Conservation (phyloP, 2,888 invertebrate genomes). For the Netelia inedita region DNA sequence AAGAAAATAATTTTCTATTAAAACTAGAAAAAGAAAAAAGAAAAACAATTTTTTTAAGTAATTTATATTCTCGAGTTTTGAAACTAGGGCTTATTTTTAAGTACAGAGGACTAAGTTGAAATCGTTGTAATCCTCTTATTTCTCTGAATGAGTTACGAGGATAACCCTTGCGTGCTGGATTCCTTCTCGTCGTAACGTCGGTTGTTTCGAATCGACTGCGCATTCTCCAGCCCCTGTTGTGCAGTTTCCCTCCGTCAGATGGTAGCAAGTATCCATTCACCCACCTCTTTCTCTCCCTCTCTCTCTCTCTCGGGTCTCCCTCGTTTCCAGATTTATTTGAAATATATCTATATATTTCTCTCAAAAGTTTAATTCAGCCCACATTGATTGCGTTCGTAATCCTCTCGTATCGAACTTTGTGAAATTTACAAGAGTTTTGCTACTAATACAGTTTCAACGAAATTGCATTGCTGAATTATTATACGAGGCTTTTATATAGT, state of each 20-base stretch:
- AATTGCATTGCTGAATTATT: background rate
- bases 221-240: background rate
- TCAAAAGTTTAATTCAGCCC: constrained; percentile 4
- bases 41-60: no score
- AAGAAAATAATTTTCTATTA: no score
- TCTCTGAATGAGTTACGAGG: background rate
- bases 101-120: no score
- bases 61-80: no score
- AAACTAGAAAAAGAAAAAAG: no score
- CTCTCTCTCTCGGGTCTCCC: background rate
- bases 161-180: background rate
- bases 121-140: no score
- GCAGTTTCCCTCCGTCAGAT: constrained; percentile 11
- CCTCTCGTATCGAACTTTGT: constrained; percentile 14
- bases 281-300: background rate
- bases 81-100: no score
- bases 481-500: background rate
- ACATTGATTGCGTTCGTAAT: background rate
- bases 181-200: background rate
- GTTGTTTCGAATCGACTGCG: background rate
- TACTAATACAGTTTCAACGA: background rate
- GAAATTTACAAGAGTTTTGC: constrained; percentile 22
- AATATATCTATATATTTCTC: background rate
- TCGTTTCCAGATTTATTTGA: background rate
- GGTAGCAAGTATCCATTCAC: constrained; percentile 1